phyloP scores from a whole-genome alignment of 2,888 invertebrate genomes.

The Agrotis puta region DNA sequence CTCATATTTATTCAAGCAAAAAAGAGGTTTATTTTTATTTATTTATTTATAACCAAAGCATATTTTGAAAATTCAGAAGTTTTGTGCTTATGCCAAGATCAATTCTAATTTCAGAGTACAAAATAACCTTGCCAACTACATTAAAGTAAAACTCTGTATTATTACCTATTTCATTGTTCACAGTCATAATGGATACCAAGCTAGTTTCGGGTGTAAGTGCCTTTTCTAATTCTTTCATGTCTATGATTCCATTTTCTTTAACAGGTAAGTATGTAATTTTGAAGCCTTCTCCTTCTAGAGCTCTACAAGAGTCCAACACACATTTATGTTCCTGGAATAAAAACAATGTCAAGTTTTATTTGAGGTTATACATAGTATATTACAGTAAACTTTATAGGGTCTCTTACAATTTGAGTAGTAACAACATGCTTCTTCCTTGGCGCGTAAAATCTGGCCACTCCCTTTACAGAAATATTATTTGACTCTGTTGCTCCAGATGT shows the following conservation, averaged over 20 bases:
- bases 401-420: slow-evolving; percentile 98
- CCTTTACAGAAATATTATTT: slow-evolving; percentile 99
- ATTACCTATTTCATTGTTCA: slow-evolving; percentile 99
- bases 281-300: slow-evolving; percentile 98
- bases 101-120: slow-evolving; percentile 21
- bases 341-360: background rate
- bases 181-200: slow-evolving; percentile 98
- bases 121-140: slow-evolving; percentile 26
- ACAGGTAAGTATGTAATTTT: slow-evolving; percentile 99
- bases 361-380: no score
- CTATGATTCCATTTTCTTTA: slow-evolving; percentile 95
- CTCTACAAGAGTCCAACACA: slow-evolving; percentile 99
- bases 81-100: slow-evolving; percentile 40
- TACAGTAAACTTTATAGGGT: background rate
- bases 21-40: no score
- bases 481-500: slow-evolving; percentile 99
- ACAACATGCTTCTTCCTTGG: slow-evolving; percentile 98
- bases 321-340: slow-evolving; percentile 98
- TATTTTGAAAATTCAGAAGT: background rate
- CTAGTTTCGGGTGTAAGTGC: slow-evolving; percentile 97
- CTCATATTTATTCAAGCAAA: slow-evolving; percentile 24
- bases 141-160: slow-evolving; percentile 19
- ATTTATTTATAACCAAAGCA: no score
- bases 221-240: slow-evolving; percentile 94
- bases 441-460: slow-evolving; percentile 98